phyloP scores from a whole-genome alignment of 1,140 invertebrate genomes.

The Temnothorax nylanderi region DNA sequence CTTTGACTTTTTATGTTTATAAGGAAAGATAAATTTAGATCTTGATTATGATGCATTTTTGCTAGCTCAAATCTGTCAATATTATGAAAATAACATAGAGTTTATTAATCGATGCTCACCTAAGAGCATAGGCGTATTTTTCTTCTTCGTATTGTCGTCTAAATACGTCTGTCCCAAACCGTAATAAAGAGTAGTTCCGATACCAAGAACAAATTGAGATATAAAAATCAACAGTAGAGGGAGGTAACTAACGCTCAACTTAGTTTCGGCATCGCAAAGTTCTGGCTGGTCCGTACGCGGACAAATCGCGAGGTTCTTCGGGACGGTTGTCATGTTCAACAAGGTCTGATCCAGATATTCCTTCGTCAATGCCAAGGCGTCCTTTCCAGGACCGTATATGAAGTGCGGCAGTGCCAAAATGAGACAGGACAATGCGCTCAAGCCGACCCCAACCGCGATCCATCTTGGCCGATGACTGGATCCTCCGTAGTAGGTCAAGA shows the following conservation, averaged over 20 bases:
- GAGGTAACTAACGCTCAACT: slow-evolving; percentile 83
- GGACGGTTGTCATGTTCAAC: slow-evolving; percentile 69
- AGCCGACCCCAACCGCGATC: slow-evolving; percentile 88
- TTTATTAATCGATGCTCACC: slow-evolving; percentile 78
- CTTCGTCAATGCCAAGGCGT: slow-evolving; percentile 84
- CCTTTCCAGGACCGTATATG: slow-evolving; percentile 88
- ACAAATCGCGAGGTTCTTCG: slow-evolving; percentile 75
- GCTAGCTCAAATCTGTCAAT: not conserved
- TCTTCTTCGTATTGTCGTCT: slow-evolving; percentile 90
- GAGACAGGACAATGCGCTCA: slow-evolving; percentile 88
- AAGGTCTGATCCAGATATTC: slow-evolving; percentile 83
- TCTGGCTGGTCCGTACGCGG: slow-evolving; percentile 74
- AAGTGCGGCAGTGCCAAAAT: slow-evolving; percentile 89
- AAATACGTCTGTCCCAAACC: slow-evolving; percentile 89
- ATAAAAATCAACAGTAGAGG: slow-evolving; percentile 89
- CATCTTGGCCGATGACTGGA: slow-evolving; percentile 88
- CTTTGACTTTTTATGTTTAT: not conserved
- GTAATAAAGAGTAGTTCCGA: slow-evolving; percentile 90
- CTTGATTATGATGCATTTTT: not conserved
- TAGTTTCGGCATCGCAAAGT: slow-evolving; percentile 83
- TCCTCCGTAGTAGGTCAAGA: slow-evolving; percentile 88
- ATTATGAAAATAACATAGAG: not conserved
- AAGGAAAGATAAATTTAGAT: not conserved
- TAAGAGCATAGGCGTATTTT: slow-evolving; percentile 88
- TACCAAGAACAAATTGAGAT: slow-evolving; percentile 90